phyloP scores from a whole-genome alignment of 2,113 vertebrate genomes.

The Dermatemys mawii region DNA sequence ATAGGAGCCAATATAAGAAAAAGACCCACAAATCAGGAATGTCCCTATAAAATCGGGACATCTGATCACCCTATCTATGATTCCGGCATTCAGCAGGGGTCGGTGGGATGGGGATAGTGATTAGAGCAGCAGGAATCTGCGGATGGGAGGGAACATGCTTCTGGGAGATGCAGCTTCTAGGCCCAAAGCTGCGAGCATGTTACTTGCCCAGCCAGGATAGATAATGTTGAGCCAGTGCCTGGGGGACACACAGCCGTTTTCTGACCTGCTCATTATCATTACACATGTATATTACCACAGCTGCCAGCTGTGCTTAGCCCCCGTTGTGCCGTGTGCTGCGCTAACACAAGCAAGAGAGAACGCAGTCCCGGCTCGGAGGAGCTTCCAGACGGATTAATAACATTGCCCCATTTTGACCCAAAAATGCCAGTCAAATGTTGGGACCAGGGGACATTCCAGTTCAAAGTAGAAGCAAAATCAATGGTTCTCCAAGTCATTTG shows the following conservation, averaged over 20 bases:
- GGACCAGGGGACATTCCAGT: too few relatives aligned
- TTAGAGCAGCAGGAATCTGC: not conserved
- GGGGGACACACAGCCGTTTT: not conserved
- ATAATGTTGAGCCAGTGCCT: not conserved
- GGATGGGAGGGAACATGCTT: too few relatives aligned
- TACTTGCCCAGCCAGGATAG: not conserved
- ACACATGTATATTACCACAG: not conserved
- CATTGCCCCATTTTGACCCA: too few relatives aligned
- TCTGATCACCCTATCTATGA: too few relatives aligned
- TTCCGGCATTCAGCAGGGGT: not conserved
- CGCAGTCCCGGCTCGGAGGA: not conserved
- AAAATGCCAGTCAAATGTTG: too few relatives aligned
- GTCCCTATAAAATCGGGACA: too few relatives aligned
- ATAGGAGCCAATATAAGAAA: too few relatives aligned
- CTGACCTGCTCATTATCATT: not conserved
- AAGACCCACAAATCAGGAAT: too few relatives aligned
- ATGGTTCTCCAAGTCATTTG: too few relatives aligned
- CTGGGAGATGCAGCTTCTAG: not conserved
- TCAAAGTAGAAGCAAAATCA: too few relatives aligned
- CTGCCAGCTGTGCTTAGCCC: not conserved
- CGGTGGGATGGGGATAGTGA: not conserved
- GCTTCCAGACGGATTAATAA: not conserved
- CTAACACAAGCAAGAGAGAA: not conserved
- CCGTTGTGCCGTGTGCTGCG: not conserved
- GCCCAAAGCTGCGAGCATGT: too few relatives aligned